Conservation (phyloP, 2,888 invertebrate species). For the Octodonta nipae region DNA sequence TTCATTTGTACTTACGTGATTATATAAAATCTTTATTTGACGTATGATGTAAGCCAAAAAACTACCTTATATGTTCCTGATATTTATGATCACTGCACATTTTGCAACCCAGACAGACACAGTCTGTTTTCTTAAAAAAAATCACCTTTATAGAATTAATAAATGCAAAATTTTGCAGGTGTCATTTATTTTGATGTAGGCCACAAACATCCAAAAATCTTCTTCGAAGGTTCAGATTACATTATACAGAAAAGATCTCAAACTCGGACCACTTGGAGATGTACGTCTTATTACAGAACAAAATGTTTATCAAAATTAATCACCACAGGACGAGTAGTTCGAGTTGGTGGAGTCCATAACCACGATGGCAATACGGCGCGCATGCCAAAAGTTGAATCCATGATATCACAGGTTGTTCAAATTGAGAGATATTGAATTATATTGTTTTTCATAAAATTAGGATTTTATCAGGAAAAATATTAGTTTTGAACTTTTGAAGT, state of each 20-base stretch:
- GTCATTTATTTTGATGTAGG: conserved; percentile 17
- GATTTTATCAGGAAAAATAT: no score
- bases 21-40: no score
- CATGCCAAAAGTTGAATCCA: conserved; percentile 4
- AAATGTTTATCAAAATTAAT: conserved; percentile 16
- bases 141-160: no score
- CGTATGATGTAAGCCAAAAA: no score
- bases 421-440: conserved; percentile 4
- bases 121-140: no score
- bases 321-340: conserved; percentile 13
- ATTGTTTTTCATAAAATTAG: no score
- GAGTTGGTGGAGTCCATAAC: conserved; percentile 17
- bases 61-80: no score
- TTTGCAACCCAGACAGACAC: no score
- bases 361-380: conserved; percentile 14
- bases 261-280: conserved; percentile 18
- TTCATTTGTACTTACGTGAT: no score
- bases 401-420: conserved; percentile 6
- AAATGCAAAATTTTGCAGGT: no score
- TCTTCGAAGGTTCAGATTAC: conserved; percentile 18
- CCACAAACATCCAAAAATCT: conserved; percentile 21
- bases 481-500: no score
- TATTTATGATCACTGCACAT: no score
- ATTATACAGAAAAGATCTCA: conserved; percentile 15
- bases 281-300: conserved; percentile 17